Evolutionary conservation across 2,888 invertebrate genomes (phyloP).

Genomic region (Torymus tubicola): DNA sequence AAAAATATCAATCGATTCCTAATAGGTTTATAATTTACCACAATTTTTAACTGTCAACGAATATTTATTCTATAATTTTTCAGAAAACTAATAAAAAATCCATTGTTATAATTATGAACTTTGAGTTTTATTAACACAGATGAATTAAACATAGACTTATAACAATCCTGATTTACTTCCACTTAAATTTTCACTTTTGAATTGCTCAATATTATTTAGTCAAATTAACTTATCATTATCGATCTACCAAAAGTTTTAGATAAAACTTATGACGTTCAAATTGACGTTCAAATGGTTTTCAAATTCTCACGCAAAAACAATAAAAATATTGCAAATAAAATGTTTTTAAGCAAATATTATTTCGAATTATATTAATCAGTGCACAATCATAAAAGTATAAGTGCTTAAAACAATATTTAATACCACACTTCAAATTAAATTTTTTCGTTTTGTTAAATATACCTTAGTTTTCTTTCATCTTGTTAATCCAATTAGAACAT

Average conservation of each 20-base stretch:
- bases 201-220: too few species aligned
- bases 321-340: conserved; percentile 16
- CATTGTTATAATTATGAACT: too few species aligned
- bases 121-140: background rate
- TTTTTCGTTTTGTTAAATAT: background rate
- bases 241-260: too few species aligned
- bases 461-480: conserved; percentile 13
- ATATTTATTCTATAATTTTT: too few species aligned
- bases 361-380: background rate
- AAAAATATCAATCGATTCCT: too few species aligned
- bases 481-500: background rate
- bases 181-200: too few species aligned
- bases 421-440: background rate
- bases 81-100: too few species aligned
- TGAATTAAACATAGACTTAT: background rate
- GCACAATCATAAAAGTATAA: background rate
- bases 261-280: too few species aligned
- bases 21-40: too few species aligned
- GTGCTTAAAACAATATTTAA: background rate
- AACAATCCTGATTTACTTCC: too few species aligned
- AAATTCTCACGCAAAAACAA: conserved; percentile 15
- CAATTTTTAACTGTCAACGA: too few species aligned
- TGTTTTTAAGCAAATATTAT: background rate
- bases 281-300: background rate
- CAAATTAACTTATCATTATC: too few species aligned